phyloP scores from a whole-genome alignment of 2,113 vertebrate species.

The Syngnathoides biaculeatus region DNA sequence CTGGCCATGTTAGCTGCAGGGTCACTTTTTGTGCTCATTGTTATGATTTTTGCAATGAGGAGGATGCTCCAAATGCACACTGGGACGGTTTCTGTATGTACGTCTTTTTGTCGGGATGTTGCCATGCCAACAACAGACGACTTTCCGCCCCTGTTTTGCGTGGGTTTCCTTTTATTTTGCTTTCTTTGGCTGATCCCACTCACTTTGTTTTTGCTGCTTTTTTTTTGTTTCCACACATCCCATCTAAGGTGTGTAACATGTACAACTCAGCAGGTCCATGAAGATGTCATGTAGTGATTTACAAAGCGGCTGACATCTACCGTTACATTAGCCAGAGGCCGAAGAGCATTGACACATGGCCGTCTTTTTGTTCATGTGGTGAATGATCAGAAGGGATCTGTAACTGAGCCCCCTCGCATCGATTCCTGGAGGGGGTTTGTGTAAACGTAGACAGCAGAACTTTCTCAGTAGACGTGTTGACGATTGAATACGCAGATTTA shows the following conservation, averaged over 20 bases:
- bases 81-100: neutral
- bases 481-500: conserved; percentile 33
- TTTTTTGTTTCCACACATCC: conserved; percentile 8
- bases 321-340: conserved; percentile 44
- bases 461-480: conserved; percentile 57
- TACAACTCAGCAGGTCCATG: conserved; percentile 6
- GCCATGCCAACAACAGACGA: conserved; percentile 34
- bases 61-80: neutral
- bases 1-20: conserved; percentile 38
- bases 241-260: neutral
- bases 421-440: conserved; percentile 43
- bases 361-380: conserved; percentile 39
- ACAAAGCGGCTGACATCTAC: conserved; percentile 53
- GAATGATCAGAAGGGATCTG: conserved; percentile 52
- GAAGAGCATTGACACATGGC: conserved; percentile 16
- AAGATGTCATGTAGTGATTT: conserved; percentile 30
- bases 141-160: conserved; percentile 9
- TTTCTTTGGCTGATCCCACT: conserved; percentile 18
- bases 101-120: conserved; percentile 27
- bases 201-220: conserved; percentile 7
- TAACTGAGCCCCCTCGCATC: conserved; percentile 50
- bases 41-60: conserved; percentile 28
- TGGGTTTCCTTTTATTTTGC: conserved; percentile 13
- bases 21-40: conserved; percentile 42
- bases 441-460: conserved; percentile 50